Evolutionary conservation across 2,888 invertebrate species (phyloP).

Genomic region (Drosophila pseudotalamancana): DNA sequence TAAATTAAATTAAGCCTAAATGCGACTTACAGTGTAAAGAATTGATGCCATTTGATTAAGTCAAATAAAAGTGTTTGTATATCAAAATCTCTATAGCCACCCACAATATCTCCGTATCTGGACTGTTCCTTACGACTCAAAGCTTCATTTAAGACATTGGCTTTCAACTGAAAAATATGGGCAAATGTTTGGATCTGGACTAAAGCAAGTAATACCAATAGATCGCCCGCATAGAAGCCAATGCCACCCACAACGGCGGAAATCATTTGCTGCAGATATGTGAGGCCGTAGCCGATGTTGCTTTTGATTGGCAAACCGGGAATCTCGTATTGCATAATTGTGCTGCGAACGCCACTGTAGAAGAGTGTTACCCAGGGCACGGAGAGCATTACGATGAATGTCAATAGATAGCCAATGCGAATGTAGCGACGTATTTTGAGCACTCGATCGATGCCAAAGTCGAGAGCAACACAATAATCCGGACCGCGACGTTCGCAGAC

Average conservation of each 20-base stretch:
- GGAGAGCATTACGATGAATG: constrained; percentile 33
- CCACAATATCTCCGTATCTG: not conserved
- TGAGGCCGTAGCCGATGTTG: constrained; percentile 34
- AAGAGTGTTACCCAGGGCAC: constrained; percentile 25
- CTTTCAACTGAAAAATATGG: constrained; percentile 47
- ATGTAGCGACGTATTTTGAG: constrained; percentile 25
- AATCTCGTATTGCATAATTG: constrained; percentile 42
- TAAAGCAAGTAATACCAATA: constrained; percentile 38
- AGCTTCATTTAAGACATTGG: constrained; percentile 23
- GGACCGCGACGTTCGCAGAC: constrained; percentile 37
- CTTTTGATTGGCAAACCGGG: constrained; percentile 48
- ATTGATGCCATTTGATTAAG: constrained; percentile 59
- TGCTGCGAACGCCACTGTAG: constrained; percentile 46
- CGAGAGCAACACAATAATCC: constrained; percentile 3
- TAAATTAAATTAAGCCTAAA: not conserved
- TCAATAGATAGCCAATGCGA: constrained; percentile 39
- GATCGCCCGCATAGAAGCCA: constrained; percentile 49
- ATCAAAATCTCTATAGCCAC: not conserved
- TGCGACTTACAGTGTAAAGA: constrained; percentile 43
- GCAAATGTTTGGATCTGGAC: constrained; percentile 53
- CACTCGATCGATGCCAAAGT: constrained; percentile 41
- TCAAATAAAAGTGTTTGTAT: constrained; percentile 39
- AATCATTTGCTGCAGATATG: constrained; percentile 31
- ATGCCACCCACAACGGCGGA: constrained; percentile 27
- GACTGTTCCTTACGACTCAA: constrained; percentile 22